Conservation (phyloP, 2,113 vertebrate genomes). For the Chiloscyllium plagiosum region DNA sequence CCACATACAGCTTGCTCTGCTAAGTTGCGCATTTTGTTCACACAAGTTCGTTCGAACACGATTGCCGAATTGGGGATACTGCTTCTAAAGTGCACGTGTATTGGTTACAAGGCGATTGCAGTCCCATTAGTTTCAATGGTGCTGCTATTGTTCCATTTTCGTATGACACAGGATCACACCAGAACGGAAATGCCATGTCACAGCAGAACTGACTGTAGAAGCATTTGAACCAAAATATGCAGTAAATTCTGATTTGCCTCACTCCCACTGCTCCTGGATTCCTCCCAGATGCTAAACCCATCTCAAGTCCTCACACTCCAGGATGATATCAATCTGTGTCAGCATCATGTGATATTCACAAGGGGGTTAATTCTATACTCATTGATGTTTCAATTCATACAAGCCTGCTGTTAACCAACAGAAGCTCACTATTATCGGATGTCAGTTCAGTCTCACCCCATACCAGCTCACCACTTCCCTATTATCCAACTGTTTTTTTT, state of each 20-base stretch:
- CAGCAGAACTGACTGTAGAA: neutral
- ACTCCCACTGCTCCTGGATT: neutral
- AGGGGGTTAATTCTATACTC: neutral
- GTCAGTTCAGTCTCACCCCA: neutral
- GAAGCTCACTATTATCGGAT: neutral
- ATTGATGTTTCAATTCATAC: neutral
- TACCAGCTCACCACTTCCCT: neutral
- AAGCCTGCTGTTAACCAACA: neutral
- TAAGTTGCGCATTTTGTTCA: no score
- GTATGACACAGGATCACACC: no score
- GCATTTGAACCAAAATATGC: neutral
- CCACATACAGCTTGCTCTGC: no score
- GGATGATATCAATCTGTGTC: neutral
- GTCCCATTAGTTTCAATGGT: no score
- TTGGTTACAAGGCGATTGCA: no score
- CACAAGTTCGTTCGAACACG: no score
- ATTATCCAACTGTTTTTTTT: neutral
- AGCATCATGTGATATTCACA: neutral
- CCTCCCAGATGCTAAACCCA: neutral
- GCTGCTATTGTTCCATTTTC: no score
- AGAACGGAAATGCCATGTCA: no score
- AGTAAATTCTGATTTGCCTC: neutral
- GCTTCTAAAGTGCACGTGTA: no score
- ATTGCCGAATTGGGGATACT: no score
- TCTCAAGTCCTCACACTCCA: neutral